These are phyloP conservation scores for Cyrtonyx montezumae DNA, from an alignment of 2,113 vertebrate genomes.

Conservation along the genomic window DNA sequence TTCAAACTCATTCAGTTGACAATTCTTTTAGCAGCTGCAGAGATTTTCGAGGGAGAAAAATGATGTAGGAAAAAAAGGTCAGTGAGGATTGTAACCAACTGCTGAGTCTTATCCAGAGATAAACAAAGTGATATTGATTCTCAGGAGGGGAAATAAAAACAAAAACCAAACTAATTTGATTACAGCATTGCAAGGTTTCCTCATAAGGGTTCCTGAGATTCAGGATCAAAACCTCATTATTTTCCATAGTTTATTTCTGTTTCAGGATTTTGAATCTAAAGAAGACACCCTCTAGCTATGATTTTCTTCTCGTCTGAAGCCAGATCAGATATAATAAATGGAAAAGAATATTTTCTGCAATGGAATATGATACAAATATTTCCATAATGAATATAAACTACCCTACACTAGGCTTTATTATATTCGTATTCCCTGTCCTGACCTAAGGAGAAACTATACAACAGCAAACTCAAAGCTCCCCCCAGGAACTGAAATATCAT, in stretches of 20 bases:
- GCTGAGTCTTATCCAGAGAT: not conserved
- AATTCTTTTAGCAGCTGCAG: slow-evolving; percentile 8
- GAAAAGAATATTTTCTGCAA: slow-evolving; percentile 22
- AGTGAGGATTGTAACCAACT: not conserved
- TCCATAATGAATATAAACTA: slow-evolving; percentile 17
- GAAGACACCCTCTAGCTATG: slow-evolving; percentile 9
- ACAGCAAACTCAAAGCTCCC: not conserved
- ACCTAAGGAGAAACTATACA: not conserved
- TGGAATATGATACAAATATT: slow-evolving; percentile 5
- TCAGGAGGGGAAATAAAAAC: not conserved
- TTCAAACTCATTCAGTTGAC: not conserved
- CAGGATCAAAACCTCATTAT: slow-evolving; percentile 37
- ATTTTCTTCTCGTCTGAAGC: slow-evolving; percentile 19
- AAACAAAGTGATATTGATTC: slow-evolving; percentile 14
- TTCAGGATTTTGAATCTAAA: slow-evolving; percentile 34
- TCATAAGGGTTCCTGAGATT: slow-evolving; percentile 30
- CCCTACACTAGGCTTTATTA: not conserved
- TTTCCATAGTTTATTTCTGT: slow-evolving; percentile 26
- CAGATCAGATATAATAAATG: not conserved
- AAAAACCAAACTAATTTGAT: slow-evolving; percentile 9
- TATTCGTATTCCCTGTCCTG: slow-evolving; percentile 4
- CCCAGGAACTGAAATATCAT: not conserved
- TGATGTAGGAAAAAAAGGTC: not conserved
- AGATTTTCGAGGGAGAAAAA: not conserved
- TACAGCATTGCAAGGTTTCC: slow-evolving; percentile 2